These are phyloP conservation scores for Baronia brevicornis DNA, from an alignment of 2,888 invertebrate genomes.

Conservation along the genomic window DNA sequence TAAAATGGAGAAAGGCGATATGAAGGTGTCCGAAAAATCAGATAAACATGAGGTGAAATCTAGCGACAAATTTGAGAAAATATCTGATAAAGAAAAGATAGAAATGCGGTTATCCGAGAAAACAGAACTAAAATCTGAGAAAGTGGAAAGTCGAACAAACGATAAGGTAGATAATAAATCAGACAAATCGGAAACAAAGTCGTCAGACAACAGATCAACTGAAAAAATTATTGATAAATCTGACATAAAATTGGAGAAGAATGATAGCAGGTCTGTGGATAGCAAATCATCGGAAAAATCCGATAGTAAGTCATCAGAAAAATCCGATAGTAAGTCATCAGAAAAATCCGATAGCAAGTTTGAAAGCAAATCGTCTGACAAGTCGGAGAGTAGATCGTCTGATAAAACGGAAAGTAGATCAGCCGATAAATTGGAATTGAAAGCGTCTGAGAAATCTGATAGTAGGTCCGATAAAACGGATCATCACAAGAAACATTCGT, in stretches of 20 bases:
- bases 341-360: slow-evolving; percentile 16
- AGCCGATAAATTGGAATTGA: slow-evolving; percentile 17
- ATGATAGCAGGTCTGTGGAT: slow-evolving; percentile 20
- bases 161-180: slow-evolving; percentile 12
- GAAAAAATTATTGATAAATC: slow-evolving; percentile 16
- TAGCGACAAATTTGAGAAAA: slow-evolving; percentile 3
- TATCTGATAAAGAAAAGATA: not conserved
- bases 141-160: slow-evolving; percentile 7
- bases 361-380: too few relatives aligned
- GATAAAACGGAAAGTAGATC: slow-evolving; percentile 20
- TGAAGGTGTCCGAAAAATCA: slow-evolving; percentile 15
- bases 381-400: slow-evolving; percentile 11
- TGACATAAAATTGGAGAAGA: slow-evolving; percentile 27
- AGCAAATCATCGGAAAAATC: slow-evolving; percentile 24
- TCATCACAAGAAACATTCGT: slow-evolving; percentile 51
- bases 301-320: slow-evolving; percentile 22
- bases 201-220: slow-evolving; percentile 13
- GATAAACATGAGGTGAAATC: too few relatives aligned
- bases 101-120: slow-evolving; percentile 5
- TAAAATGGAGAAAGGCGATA: slow-evolving; percentile 19
- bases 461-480: slow-evolving; percentile 24
- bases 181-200: slow-evolving; percentile 13
- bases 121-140: slow-evolving; percentile 16
- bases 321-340: slow-evolving; percentile 27
- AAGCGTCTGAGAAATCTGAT: slow-evolving; percentile 18